Conservation (phyloP, 2,113 vertebrate genomes). For the Acinonyx jubatus region DNA sequence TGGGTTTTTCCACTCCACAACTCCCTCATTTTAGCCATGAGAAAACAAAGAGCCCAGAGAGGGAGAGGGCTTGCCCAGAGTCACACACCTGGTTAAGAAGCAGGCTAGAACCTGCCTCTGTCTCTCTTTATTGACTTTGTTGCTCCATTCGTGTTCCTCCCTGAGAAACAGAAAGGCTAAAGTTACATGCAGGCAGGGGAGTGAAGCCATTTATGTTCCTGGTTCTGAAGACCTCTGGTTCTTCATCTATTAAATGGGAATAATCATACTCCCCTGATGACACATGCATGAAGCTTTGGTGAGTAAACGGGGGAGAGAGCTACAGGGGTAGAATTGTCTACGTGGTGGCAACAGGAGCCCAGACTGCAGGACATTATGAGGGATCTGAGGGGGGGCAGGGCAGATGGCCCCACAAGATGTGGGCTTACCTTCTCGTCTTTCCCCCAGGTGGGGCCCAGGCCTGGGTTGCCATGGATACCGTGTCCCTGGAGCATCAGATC, state of each 20-base stretch:
- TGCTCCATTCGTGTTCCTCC: not conserved
- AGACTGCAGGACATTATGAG: not conserved
- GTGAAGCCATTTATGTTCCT: not conserved
- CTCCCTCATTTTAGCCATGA: not conserved
- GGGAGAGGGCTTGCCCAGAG: not conserved
- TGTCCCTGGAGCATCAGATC: constrained; percentile 92
- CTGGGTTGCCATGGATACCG: constrained; percentile 89
- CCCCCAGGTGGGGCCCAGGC: constrained; percentile 68
- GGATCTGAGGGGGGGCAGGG: not conserved
- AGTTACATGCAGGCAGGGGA: not conserved
- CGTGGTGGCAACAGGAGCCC: not conserved
- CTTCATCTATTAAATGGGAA: constrained; percentile 10
- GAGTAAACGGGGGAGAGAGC: not conserved
- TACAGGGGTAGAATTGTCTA: not conserved
- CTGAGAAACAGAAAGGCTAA: not conserved
- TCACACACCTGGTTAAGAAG: not conserved
- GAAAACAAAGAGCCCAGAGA: not conserved
- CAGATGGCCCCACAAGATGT: constrained; percentile 16
- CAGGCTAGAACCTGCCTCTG: not conserved
- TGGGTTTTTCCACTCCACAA: not conserved
- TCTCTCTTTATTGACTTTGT: not conserved
- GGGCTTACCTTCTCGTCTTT: constrained; percentile 40
- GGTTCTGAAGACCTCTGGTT: not conserved
- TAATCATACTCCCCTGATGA: not conserved
- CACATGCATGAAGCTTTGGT: not conserved